Conservation (phyloP, 1,140 invertebrate species). For the Cotesia glomerata region DNA sequence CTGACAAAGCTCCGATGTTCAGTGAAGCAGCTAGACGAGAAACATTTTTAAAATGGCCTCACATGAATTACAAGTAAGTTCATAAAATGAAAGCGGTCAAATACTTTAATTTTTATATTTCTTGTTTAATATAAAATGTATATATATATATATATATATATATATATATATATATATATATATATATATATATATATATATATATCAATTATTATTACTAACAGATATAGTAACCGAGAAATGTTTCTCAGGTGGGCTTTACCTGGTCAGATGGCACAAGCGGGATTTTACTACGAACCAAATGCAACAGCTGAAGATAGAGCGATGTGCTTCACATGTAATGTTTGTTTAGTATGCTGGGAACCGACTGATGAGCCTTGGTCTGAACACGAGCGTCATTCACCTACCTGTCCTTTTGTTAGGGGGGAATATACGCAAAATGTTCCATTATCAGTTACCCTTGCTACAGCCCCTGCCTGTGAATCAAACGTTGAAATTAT, state of each 20-base stretch:
- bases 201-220: slow-evolving; percentile 16
- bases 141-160: background rate
- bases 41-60: slow-evolving; percentile 92
- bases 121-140: background rate
- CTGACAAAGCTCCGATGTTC: slow-evolving; percentile 81
- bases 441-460: slow-evolving; percentile 88
- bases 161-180: background rate
- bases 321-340: slow-evolving; percentile 94
- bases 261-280: slow-evolving; percentile 94
- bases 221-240: slow-evolving; percentile 15
- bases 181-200: background rate
- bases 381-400: slow-evolving; percentile 94
- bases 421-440: slow-evolving; percentile 95
- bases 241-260: slow-evolving; percentile 79
- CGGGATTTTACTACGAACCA: slow-evolving; percentile 94
- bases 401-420: slow-evolving; percentile 90
- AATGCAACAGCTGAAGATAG: slow-evolving; percentile 87
- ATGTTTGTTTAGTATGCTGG: slow-evolving; percentile 92
- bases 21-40: slow-evolving; percentile 87
- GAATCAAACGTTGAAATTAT: slow-evolving; percentile 71
- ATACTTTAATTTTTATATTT: background rate
- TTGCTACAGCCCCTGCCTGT: slow-evolving; percentile 84
- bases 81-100: background rate
- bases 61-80: slow-evolving; percentile 93
- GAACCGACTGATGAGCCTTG: slow-evolving; percentile 95